Evolutionary conservation across 92 coral and sea anemone genomes (phyloP), one percentile per base, ranked within the genome.

Genomic region (Siderastrea radians): DNA sequence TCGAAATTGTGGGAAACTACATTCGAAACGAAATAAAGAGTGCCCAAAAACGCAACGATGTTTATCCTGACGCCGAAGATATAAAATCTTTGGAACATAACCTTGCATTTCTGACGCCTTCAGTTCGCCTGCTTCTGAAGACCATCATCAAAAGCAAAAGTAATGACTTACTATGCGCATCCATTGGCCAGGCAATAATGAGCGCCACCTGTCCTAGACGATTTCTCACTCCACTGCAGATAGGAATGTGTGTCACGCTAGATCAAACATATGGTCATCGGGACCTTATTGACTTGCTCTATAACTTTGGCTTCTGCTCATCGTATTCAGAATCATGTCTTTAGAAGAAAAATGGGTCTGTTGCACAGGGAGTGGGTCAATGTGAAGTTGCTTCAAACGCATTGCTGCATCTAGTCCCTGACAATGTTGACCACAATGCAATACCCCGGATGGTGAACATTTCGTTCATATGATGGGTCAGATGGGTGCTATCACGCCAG

Each of bases 161-260:
- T n/a, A n/a, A n/a, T n/a, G 77, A 81, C 79, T 26, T 81, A 12
- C 55, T 6, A 11, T 47, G 76, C 11, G 61, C 86, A 9, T 81
- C 79, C 5, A 81, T 81, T 26, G 60, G 86, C 19, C 86, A 81
- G 50, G 86, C 86, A 15, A 81, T 81, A 10, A 81, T 81, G 86
- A 81, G 78, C 26, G 86, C 86, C 49, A 81, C 86, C 7, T 81
- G 77, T 46, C 77, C 77, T 4, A 72, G 77, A 72, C 3, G 77
- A 2, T 72, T 72, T 13, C 77, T 72, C n/a, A n/a, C 77, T 47
- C 77, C 77, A 2, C 51, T 72, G 13, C 86, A 81, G 44, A 61
- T 81, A 8, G 78, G 86, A 4, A 1, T 79, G 74, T 16, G 84
- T 19, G 72, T 79, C 51, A 60, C 84, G 46, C 75, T 79, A 4